Evolutionary conservation across 2,888 invertebrate species (phyloP), one percentile per base, ranked within the genome.

Genomic region (Aleiodes alternator): DNA sequence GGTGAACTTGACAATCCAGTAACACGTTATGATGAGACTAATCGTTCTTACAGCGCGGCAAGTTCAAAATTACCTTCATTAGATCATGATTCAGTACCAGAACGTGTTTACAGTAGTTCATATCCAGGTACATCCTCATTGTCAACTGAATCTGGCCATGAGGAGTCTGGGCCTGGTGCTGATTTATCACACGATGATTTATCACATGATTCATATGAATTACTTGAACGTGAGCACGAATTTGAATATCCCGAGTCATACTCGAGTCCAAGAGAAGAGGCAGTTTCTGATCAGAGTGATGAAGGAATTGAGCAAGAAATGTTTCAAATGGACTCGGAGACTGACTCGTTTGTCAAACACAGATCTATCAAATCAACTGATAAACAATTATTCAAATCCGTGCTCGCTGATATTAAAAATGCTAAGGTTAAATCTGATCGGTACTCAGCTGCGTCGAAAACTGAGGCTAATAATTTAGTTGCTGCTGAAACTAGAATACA

Each of bases 161-260:
- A 93, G 82, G 94, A 94, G 82, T 91, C 92, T 83, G 92, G 92
- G n/a, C 92, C 92, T 14, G 91, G 92, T 76, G 93, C 93, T 80
- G 93, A 93, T 82, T 90, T 94, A 77, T 96, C 96, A 9, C 96
- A 96, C 88, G 96, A 96, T 87, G 96, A 96, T 90, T 90, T 96
- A 43, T 96, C 96, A 48, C 96, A 96, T 88, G 96, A 96, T 88
- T 96, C 96, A 84, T 96, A 96, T 88, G 96, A 96, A 88, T 90
- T 96, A 31, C 91, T 96, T 78, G 96, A 96, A 87, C 94, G 95
- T 86, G 89, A 89, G 83, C 88, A 88, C 80, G 89, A 89, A 80
- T 89, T 87, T 80, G 89, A 89, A 70, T 87, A 88, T 73, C 87
- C 87, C 4, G 89, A 89, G 76, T 89, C 89, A 7, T 87, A 87